Percentiles rank a stretch among this genome's conserved stretches.
Conservation (phyloP, 2,797 vertebrate genomes). For the Lepus townsendii region DNA sequence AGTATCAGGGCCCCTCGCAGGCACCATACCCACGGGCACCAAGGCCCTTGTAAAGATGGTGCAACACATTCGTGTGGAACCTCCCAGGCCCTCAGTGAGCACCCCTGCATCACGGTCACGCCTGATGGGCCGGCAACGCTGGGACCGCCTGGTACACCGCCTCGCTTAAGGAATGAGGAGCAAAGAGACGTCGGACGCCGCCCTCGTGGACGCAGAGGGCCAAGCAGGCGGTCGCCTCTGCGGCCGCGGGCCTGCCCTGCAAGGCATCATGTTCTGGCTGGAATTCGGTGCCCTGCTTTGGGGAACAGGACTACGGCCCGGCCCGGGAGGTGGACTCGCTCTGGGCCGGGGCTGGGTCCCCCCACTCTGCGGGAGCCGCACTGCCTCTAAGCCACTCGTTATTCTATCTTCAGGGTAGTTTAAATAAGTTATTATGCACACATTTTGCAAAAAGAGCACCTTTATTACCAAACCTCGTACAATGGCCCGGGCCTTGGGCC, state of each 20-base stretch:
- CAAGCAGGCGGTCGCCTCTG: neutral
- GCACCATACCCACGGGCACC: no score
- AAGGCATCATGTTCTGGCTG: neutral
- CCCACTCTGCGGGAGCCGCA: neutral
- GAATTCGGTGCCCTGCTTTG: neutral
- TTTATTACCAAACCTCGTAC: conserved; percentile 63
- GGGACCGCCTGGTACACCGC: no score
- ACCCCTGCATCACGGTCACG: no score
- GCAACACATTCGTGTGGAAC: no score
- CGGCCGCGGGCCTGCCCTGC: neutral
- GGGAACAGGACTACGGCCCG: neutral
- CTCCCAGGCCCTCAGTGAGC: no score
- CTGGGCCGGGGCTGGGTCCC: neutral
- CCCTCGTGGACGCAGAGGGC: neutral
- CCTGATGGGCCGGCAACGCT: no score
- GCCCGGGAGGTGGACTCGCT: neutral
- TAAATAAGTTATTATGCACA: conserved; percentile 32
- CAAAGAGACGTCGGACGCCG: no score
- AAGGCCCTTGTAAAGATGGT: no score
- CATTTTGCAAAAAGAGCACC: neutral
- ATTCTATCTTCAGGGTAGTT: conserved; percentile 61
- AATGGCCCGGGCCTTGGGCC: neutral
- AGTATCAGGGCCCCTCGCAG: no score
- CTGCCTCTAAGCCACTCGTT: neutral
- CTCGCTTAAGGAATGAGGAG: no score